These are phyloP conservation scores for Aselliscus stoliczkanus DNA, from an alignment of 2,797 vertebrate genomes.

Conservation along the genomic window DNA sequence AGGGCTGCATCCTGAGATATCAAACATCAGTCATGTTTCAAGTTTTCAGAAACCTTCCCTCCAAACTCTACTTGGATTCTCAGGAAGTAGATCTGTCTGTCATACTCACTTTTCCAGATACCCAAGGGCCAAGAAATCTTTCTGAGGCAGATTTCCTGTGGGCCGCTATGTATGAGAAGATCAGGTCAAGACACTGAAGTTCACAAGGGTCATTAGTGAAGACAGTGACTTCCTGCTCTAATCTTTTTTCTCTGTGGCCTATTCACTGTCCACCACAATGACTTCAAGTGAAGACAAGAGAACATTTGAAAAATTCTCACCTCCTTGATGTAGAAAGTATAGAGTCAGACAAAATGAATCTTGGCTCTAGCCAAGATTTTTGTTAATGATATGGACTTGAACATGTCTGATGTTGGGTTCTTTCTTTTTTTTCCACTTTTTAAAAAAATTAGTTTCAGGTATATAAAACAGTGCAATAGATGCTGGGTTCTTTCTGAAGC, in stretches of 20 bases:
- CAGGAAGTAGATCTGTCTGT: background rate
- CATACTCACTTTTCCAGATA: background rate
- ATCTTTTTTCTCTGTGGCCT: background rate
- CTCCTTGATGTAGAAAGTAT: background rate
- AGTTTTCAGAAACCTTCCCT: background rate
- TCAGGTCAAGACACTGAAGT: background rate
- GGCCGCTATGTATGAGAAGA: background rate
- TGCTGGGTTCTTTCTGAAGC: background rate
- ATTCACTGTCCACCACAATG: background rate
- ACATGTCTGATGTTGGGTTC: background rate
- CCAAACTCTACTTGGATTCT: background rate
- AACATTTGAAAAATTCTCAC: background rate
- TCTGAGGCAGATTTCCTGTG: background rate
- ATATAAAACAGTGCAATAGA: too few relatives aligned
- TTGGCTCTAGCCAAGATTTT: background rate
- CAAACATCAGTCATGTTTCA: background rate
- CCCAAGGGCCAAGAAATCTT: background rate
- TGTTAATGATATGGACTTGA: background rate
- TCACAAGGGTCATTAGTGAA: background rate
- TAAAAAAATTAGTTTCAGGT: too few relatives aligned
- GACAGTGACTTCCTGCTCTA: background rate
- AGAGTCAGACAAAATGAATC: background rate
- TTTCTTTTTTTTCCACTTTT: too few relatives aligned
- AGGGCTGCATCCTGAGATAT: background rate
- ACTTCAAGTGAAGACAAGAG: background rate